Conservation (phyloP, 2,888 invertebrate species). For the Tipula vernalis region DNA sequence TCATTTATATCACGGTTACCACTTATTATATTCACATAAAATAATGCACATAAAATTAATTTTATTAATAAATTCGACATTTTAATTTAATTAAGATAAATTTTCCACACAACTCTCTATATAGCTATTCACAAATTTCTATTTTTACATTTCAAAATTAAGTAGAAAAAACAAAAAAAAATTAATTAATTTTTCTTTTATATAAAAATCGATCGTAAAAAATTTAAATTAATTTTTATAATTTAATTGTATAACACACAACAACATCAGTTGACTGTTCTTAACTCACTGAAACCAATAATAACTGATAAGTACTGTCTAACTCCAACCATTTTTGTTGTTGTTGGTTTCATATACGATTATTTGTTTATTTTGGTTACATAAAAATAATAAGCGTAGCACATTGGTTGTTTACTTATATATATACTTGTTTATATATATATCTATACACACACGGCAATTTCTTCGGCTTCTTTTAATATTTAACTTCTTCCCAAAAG, state of each 20-base stretch:
- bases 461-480: not conserved
- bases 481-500: not conserved
- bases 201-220: not conserved
- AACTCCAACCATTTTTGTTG: not conserved
- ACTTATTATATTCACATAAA: not conserved
- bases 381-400: conserved; percentile 4
- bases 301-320: not conserved
- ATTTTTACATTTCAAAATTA: not conserved
- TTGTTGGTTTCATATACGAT: not conserved
- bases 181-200: not conserved
- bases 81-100: not conserved
- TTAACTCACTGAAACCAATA: conserved; percentile 4
- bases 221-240: not conserved
- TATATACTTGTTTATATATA: not conserved
- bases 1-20: conserved; percentile 35
- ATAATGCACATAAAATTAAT: not conserved
- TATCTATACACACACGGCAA: not conserved
- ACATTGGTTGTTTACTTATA: not conserved
- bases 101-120: not conserved
- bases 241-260: not conserved
- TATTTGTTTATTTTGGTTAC: not conserved
- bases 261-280: not conserved
- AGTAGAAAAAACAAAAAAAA: not conserved
- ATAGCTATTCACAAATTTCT: not conserved
- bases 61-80: not conserved